phyloP scores from a whole-genome alignment of 2,113 vertebrate genomes.

The Tringa solitaria region DNA sequence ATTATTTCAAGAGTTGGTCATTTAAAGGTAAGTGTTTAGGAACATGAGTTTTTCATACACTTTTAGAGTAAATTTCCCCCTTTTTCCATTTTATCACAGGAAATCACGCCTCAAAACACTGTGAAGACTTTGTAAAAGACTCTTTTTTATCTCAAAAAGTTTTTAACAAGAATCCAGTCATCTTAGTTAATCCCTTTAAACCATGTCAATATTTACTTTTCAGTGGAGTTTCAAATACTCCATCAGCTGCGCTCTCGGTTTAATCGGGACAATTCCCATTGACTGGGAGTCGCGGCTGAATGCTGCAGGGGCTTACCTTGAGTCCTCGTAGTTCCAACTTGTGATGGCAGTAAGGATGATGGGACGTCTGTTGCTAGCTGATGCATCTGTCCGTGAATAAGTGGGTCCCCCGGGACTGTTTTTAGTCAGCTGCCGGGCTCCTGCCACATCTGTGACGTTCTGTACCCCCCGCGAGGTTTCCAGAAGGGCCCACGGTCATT shows the following conservation, averaged over 20 bases:
- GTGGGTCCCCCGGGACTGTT: neutral
- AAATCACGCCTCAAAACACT: neutral
- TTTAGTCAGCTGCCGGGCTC: neutral
- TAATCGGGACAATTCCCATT: neutral
- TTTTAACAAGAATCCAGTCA: slow-evolving; percentile 25
- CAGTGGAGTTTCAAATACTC: neutral
- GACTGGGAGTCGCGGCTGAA: neutral
- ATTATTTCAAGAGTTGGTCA: neutral
- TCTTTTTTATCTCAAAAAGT: neutral
- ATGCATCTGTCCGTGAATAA: neutral
- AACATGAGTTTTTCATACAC: neutral
- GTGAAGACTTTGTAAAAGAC: neutral
- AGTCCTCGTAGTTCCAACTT: neutral
- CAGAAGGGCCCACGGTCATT: neutral
- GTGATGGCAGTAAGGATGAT: neutral
- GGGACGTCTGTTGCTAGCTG: neutral
- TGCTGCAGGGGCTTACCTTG: neutral
- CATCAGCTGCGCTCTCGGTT: neutral
- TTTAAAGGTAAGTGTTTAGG: slow-evolving; percentile 14
- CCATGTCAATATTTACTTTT: slow-evolving; percentile 37
- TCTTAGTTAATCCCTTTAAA: slow-evolving; percentile 44
- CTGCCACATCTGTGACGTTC: neutral
- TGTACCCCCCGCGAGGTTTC: neutral
- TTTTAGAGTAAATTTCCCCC: neutral
- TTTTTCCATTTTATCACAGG: slow-evolving; percentile 20